These are phyloP conservation scores for Eurosta solidaginis DNA, from an alignment of 1,140 invertebrate species.

Conservation along the genomic window DNA sequence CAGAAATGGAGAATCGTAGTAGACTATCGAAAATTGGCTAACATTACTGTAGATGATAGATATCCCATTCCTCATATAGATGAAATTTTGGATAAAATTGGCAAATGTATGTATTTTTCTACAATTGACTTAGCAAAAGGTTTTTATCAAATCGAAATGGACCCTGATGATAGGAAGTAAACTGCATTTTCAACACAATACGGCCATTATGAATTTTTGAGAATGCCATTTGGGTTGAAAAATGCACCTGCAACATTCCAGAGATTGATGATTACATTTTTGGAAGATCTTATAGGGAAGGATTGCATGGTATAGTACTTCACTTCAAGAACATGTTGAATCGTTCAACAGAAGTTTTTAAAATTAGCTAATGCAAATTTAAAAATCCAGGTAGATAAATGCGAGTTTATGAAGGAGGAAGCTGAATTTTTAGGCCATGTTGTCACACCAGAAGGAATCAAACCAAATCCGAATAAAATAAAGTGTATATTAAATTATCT, in stretches of 20 bases:
- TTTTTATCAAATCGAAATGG: too few relatives aligned
- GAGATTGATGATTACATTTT: slow-evolving; percentile 54
- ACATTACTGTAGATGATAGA: slow-evolving; percentile 46
- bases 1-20: slow-evolving; percentile 55
- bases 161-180: too few relatives aligned
- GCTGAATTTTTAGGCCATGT: too few relatives aligned
- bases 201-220: slow-evolving; percentile 56
- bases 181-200: too few relatives aligned
- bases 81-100: too few relatives aligned
- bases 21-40: slow-evolving; percentile 55
- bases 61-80: slow-evolving; percentile 64
- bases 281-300: slow-evolving; percentile 48
- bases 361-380: slow-evolving; percentile 44
- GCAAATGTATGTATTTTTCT: too few relatives aligned
- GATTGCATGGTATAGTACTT: slow-evolving; percentile 49
- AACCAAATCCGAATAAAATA: too few relatives aligned
- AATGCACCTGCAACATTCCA: slow-evolving; percentile 61
- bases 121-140: too few relatives aligned
- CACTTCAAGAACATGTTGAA: slow-evolving; percentile 49
- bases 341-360: slow-evolving; percentile 51
- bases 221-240: slow-evolving; percentile 60
- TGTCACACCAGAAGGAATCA: too few relatives aligned
- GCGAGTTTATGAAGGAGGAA: too few relatives aligned
- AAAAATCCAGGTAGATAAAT: slow-evolving; percentile 50
- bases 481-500: too few relatives aligned